Base-by-base conservation (phyloP, 2,888 invertebrate genomes). In the Heliconius erato region DNA sequence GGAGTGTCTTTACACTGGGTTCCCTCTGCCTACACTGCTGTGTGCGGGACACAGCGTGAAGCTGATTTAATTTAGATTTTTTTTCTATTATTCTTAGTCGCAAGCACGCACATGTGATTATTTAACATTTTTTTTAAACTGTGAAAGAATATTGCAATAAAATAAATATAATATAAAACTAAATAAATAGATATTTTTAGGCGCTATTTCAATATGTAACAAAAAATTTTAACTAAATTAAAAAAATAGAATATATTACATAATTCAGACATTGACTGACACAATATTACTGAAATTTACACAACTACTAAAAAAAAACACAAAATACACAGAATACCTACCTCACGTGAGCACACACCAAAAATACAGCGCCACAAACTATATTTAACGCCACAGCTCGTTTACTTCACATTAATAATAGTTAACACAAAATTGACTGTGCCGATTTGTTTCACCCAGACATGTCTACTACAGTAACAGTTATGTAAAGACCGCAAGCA, bases 401-500 rank as follows among this genome's bases (percentile, higher is more conserved):
- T 77, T 44, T 26, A 78, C 49, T 44, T 65, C 26, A 77, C 67
- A 77, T 67, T 77, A 77, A 77, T 76, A 80, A 84, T n/a, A 77
- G 40, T 54, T 67, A 83, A 84, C 35, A 71, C 81, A 84, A 81
- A 79, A 85, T 79, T 76, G 69, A 83, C 82, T 80, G 69, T 83
- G 78, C 80, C 83, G 83, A 80, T 82, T 79, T 80, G 84, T 69
- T 65, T 82, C 82, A 65, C 82, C 74, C 74, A 79, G 81, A 84
- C 82, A 49, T 80, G 78, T 82, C 80, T 74, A 54, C 76, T 81
- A 81, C 79, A 83, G 85, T 87, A 86, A 82, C 82, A 82, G 84
- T 87, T 87, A 82, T 86, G 84, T 86, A 87, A 86, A 87, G 82
- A 83, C 69, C 74, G 67, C 77, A 49, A 76, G 67, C 77, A 49